Percentiles rank a stretch among this genome's conserved stretches.
These are phyloP conservation scores for Diplazon laetatorius DNA, from an alignment of 2,888 invertebrate species.

Conservation along the genomic window DNA sequence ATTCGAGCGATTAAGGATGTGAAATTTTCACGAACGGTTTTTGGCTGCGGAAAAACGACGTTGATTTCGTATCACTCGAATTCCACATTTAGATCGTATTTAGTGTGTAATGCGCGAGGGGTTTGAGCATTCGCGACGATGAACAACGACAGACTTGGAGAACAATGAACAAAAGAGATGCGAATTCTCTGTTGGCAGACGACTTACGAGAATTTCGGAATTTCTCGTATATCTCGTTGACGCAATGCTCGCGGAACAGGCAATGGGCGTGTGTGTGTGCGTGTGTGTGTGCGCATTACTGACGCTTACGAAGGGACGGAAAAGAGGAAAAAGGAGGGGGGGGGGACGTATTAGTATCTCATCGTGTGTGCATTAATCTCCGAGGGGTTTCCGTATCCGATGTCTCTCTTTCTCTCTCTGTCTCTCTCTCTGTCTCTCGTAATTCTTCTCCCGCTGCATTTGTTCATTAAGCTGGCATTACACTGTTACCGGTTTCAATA, in stretches of 20 bases:
- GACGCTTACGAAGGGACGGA: no score
- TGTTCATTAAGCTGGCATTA: slow-evolving; percentile 1
- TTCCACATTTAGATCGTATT: slow-evolving; percentile 19
- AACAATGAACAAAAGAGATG: slow-evolving; percentile 28
- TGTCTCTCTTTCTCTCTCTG: slow-evolving; percentile 17
- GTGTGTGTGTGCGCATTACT: neutral
- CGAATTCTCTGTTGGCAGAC: neutral
- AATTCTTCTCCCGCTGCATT: slow-evolving; percentile 10
- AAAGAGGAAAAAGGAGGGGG: no score
- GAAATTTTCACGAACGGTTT: no score
- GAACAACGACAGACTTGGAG: neutral
- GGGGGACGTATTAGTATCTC: slow-evolving; percentile 11
- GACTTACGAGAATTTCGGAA: slow-evolving; percentile 14
- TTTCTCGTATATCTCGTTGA: slow-evolving; percentile 22
- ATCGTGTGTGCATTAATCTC: slow-evolving; percentile 14
- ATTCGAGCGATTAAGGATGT: no score
- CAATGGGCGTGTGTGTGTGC: neutral
- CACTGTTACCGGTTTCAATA: no score
- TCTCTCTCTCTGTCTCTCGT: no score
- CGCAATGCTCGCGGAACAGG: slow-evolving; percentile 5
- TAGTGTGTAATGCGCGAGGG: slow-evolving; percentile 2
- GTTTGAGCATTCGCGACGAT: no score
- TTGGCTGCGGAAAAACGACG: neutral
- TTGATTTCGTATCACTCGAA: neutral
- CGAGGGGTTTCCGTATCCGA: slow-evolving; percentile 1